Evolutionary conservation across 2,113 vertebrate species (phyloP), one percentile per base, ranked within the genome.

Genomic region (Oceanites oceanicus): DNA sequence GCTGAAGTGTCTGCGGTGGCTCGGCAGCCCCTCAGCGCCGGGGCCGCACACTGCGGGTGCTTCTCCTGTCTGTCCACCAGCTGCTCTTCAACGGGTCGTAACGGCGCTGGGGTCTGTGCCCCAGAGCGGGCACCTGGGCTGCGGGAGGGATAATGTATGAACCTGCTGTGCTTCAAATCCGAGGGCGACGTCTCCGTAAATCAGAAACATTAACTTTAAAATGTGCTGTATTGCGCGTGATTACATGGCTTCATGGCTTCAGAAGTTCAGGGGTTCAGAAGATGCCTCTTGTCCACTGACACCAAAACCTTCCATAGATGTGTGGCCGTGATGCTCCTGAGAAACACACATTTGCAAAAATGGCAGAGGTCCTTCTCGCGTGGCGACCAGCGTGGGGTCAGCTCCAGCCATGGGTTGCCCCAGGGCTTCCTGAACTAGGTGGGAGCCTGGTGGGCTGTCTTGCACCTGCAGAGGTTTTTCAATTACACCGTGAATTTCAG

Each of bases 341-440:
- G 59, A 74, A 90, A 45, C 2, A 13, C 1, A 3, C 0, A 0
- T 27, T 36, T 40, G 42, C 40, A 49, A n/a, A 89, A 63, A 34
- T 49, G 21, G 59, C 26, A 52, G 61, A 56, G 18, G 9, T 52
- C 15, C 7, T 91, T 74, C 47, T 66, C 9, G 0, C 53, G 17
- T 40, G 50, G 15, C 3, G 3, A 22, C 17, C 15, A 27, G 3
- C 1, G 0, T 50, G 25, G 18, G n/a, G 29, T 34, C 38, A 61
- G 1, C 44, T 42, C 15, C 15, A 56, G 42, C 42, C 9, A 1
- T 25, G 6, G 11, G 30, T 42, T 88, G 21, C 32, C 49, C 22
- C 8, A 26, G 49, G 23, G 7, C 22, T 50, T 55, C 16, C 13
- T 65, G n/a, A 80, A 80, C 11, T 18, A 65, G 19, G 10, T 25